Percentiles rank a stretch among this genome's conserved stretches.
phyloP scores from a whole-genome alignment of 2,888 invertebrate species.

The Chironomus riparius region DNA sequence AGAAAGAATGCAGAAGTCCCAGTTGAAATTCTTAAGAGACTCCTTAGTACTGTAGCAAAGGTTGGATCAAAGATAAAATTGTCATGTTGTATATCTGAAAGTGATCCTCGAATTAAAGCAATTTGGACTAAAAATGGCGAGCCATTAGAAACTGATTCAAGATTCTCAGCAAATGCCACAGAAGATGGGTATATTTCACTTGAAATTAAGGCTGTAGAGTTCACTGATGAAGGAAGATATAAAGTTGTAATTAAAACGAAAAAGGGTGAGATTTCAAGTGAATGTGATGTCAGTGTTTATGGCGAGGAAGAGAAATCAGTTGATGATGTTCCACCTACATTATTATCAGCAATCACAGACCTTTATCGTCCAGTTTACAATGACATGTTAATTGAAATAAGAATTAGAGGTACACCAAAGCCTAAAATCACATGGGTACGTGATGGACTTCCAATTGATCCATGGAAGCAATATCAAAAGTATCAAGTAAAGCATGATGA shows the following conservation, averaged over 20 bases:
- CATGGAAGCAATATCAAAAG: conserved; percentile 20
- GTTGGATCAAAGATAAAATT: conserved; percentile 9
- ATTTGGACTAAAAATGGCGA: conserved; percentile 6
- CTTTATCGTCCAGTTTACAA: conserved; percentile 61
- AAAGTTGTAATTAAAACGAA: conserved; percentile 15
- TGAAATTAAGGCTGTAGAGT: neutral
- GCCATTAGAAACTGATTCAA: conserved; percentile 4
- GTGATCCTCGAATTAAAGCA: conserved; percentile 16
- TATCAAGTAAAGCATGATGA: conserved; percentile 24
- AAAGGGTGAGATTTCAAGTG: conserved; percentile 22
- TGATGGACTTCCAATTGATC: conserved; percentile 35
- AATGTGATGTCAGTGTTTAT: conserved; percentile 20
- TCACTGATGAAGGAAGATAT: conserved; percentile 15
- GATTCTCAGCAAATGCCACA: conserved; percentile 16
- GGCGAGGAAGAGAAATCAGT: neutral
- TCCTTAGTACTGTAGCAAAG: neutral
- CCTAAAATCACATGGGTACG: conserved; percentile 58
- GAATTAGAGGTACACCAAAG: conserved; percentile 64
- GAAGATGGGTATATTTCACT: conserved; percentile 14
- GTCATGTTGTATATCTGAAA: conserved; percentile 16
- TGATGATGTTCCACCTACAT: conserved; percentile 16
- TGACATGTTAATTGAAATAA: conserved; percentile 70
- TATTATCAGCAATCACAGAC: conserved; percentile 44
- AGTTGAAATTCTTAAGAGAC: conserved; percentile 11
- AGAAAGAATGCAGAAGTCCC: conserved; percentile 24